Conservation (phyloP, 2,113 vertebrate genomes). For the Dryoscopus gambensis region DNA sequence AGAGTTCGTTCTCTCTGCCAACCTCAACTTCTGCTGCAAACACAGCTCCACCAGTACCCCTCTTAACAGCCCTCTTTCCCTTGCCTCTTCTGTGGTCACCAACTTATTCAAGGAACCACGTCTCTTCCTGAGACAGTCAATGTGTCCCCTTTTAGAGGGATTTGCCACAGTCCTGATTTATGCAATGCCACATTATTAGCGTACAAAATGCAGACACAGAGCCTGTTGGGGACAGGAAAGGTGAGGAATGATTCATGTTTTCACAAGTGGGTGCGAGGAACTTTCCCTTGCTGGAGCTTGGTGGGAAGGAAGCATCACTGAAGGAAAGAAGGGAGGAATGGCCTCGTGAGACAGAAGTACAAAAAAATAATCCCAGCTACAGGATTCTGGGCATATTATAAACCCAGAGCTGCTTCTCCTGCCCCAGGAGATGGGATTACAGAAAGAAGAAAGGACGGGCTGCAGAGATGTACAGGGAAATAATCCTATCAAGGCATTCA, state of each 20-base stretch:
- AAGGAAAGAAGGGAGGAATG: not conserved
- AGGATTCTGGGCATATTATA: conserved; percentile 16
- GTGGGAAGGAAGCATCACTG: not conserved
- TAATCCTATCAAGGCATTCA: conserved; percentile 60
- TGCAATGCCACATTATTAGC: conserved; percentile 59
- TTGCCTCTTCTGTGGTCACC: not conserved
- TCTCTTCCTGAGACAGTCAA: not conserved
- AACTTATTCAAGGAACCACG: not conserved
- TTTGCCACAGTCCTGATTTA: conserved; percentile 45
- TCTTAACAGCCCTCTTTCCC: not conserved
- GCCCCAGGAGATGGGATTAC: conserved; percentile 55
- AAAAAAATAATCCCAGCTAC: conserved; percentile 25
- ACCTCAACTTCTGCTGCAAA: not conserved
- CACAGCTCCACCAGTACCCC: not conserved
- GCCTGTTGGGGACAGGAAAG: conserved; percentile 56
- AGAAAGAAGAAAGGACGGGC: conserved; percentile 16
- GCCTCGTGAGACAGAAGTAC: not conserved
- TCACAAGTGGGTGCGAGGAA: conserved; percentile 29
- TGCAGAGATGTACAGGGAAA: not conserved
- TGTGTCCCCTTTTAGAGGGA: not conserved
- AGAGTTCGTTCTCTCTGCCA: not conserved
- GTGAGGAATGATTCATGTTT: conserved; percentile 60
- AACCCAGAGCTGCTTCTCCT: conserved; percentile 28
- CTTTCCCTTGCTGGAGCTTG: conserved; percentile 10
- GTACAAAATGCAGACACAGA: conserved; percentile 40